A percentile compares a stretch with the other conserved stretches of the same genome.
These are phyloP conservation scores for Lagocephalus sceleratus DNA, from an alignment of 2,797 vertebrate genomes.

Conservation along the genomic window DNA sequence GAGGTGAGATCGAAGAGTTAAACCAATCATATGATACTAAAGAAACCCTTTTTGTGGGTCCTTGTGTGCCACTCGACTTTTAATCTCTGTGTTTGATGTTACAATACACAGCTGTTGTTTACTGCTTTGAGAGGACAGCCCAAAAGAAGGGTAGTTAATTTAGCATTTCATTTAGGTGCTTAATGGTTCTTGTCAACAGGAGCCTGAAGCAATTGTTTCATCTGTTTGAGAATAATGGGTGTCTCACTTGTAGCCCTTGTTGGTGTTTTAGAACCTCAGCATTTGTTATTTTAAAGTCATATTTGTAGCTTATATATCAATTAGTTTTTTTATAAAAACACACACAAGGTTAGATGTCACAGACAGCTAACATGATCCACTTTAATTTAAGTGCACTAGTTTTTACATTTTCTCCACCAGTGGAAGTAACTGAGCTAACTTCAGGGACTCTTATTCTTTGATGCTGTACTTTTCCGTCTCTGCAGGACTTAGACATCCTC, in stretches of 20 bases:
- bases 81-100: too few species aligned
- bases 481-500: slow-evolving; percentile 2
- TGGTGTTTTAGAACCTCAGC: not conserved
- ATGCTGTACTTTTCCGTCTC: slow-evolving; percentile 19
- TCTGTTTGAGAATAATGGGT: not conserved
- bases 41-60: too few species aligned
- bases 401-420: slow-evolving; percentile 17
- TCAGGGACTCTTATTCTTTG: slow-evolving; percentile 12
- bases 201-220: not conserved
- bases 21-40: too few species aligned
- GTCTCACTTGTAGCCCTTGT: not conserved
- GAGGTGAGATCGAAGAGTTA: too few species aligned
- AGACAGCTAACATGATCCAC: slow-evolving; percentile 11
- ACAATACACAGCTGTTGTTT: too few species aligned
- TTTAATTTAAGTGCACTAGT: slow-evolving; percentile 6
- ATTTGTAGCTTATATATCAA: not conserved
- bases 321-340: slow-evolving; percentile 14
- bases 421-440: slow-evolving; percentile 5
- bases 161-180: not conserved
- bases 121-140: too few species aligned
- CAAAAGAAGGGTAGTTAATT: too few species aligned
- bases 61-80: too few species aligned
- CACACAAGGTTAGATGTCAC: slow-evolving; percentile 9
- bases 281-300: not conserved
- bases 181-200: not conserved